Base-by-base conservation (phyloP, 2,888 invertebrate genomes). In the Chorisops tibialis region DNA sequence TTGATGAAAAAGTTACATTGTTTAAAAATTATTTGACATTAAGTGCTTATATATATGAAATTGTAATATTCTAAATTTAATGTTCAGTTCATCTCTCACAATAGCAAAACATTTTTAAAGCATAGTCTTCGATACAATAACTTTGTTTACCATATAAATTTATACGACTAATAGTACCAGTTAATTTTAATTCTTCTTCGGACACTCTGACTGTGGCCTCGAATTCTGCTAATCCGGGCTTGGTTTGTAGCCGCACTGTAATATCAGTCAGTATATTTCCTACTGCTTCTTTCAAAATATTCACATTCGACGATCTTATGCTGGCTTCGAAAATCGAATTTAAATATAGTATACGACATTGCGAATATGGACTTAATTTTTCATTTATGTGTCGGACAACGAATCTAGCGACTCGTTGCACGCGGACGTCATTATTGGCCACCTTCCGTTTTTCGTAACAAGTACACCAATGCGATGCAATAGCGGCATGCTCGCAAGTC, bases 401-500 rank as follows among this genome's bases (percentile, higher is more conserved):
- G 67, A 82, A 83, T 1, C 78, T 72, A 0, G 87, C 86, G 0
- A 85, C 86, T 41, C 83, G 79, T 5, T 78, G 73, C 0, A 88
- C 87, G 5, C 75, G 70, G 0, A 65, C 70, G 66, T 85, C 82
- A 30, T 82, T 80, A 0, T 78, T 76, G 0, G 81, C 72, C 16
- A 91, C 72, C 66, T 83, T 81, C 52, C 78, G 78, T 58, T 85
- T 85, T 62, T 83, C 83, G 71, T 91, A 88, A 68, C 96, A 96
- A 19, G 92, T 89, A 75, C 96, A 96, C 89, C 90, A 96, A 73
- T 93, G 91, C 22, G 87, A 85, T 0, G 87, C 85, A 63, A 96
- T 91, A 1, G 81, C 85, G 0, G 95, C 94, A 64, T 81, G 79
- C 52, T 83, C 80, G 73, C 96, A 96, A 0, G 88, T 91, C 47